A percentile compares a stretch with the other conserved stretches of the same genome.
These are phyloP conservation scores for Andinoacara biseriatus DNA, from an alignment of 2,113 vertebrate genomes.

Conservation along the genomic window DNA sequence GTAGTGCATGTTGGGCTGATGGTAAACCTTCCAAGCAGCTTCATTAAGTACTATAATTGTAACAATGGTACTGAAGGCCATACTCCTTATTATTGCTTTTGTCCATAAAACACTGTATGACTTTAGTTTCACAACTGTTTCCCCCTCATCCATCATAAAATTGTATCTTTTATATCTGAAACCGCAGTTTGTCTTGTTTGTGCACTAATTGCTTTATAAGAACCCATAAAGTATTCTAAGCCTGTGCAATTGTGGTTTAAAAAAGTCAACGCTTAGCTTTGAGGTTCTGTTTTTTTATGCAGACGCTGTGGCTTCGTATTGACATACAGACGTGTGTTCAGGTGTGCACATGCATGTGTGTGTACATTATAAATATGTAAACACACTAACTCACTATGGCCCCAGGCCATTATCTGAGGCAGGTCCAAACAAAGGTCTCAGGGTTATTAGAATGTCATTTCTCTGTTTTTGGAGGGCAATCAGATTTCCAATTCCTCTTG, in stretches of 20 bases:
- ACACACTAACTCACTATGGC: conserved; percentile 15
- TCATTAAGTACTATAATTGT: neutral
- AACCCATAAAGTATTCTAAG: neutral
- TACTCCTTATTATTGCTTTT: neutral
- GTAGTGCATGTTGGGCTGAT: neutral
- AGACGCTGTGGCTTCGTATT: neutral
- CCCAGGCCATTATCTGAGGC: conserved; percentile 45
- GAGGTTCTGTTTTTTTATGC: neutral
- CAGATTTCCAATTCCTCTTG: conserved; percentile 64
- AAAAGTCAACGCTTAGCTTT: neutral
- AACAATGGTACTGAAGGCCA: neutral
- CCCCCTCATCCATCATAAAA: neutral
- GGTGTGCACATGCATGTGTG: neutral
- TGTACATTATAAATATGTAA: conserved; percentile 24
- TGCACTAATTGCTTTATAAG: conserved; percentile 10
- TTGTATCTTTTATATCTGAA: neutral
- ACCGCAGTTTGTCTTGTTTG: neutral
- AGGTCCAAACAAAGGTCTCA: conserved; percentile 51
- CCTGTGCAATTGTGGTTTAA: neutral
- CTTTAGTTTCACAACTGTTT: conserved; percentile 10
- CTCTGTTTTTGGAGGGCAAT: conserved; percentile 56
- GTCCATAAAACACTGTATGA: neutral
- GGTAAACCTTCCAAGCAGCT: conserved; percentile 18
- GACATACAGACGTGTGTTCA: neutral
- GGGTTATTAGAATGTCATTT: conserved; percentile 72